Evolutionary conservation across 2,888 invertebrate species (phyloP).

Genomic region (Notodonta ziczac): DNA sequence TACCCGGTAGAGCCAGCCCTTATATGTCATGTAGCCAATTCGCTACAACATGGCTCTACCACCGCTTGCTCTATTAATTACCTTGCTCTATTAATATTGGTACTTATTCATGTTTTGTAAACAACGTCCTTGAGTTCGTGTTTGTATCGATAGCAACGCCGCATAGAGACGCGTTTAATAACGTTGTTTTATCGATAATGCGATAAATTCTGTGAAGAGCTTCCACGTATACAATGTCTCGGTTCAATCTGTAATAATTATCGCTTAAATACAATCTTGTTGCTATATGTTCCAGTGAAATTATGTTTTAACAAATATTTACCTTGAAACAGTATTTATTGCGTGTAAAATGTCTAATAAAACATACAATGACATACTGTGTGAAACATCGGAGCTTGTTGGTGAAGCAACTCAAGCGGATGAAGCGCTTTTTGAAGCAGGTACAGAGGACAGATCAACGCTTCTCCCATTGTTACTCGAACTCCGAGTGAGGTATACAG

Average conservation of each 20-base stretch:
- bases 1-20: too few relatives aligned
- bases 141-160: conserved; percentile 2
- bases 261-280: not conserved
- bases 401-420: conserved; percentile 86
- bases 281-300: not conserved
- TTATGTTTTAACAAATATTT: not conserved
- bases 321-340: too few relatives aligned
- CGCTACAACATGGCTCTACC: too few relatives aligned
- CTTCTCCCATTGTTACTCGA: conserved; percentile 87
- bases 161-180: not conserved
- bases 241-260: not conserved
- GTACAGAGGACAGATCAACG: conserved; percentile 83
- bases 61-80: too few relatives aligned
- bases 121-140: not conserved
- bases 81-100: too few relatives aligned
- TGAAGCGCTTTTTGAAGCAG: conserved; percentile 85
- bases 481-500: conserved; percentile 92
- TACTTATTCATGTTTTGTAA: too few relatives aligned
- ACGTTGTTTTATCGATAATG: conserved; percentile 5
- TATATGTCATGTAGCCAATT: too few relatives aligned
- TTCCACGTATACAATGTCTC: not conserved
- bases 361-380: conserved; percentile 89
- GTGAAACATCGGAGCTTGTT: conserved; percentile 79
- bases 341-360: conserved; percentile 87
- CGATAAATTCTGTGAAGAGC: not conserved